phyloP scores from a whole-genome alignment of 64 coral and sea anemone species.

The Porites lutea region DNA sequence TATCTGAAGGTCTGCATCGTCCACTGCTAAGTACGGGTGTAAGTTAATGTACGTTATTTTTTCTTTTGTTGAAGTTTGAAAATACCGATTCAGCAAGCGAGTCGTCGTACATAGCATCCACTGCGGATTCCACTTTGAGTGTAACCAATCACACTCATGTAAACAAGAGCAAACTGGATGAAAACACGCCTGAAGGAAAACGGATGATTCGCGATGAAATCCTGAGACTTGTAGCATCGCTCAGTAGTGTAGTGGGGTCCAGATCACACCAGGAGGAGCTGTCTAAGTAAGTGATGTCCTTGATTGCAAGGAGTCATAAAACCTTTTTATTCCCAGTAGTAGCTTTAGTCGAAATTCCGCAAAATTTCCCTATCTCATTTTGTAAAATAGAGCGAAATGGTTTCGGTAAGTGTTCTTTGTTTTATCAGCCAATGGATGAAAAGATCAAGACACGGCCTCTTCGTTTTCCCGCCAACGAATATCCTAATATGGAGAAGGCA shows the following conservation, averaged over 20 bases:
- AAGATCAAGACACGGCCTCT: too few relatives aligned
- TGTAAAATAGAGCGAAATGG: too few relatives aligned
- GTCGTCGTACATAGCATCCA: constrained; percentile 34
- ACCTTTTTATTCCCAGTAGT: not conserved
- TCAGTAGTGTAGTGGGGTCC: constrained; percentile 95
- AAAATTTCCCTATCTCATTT: too few relatives aligned
- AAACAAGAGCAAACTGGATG: constrained; percentile 65
- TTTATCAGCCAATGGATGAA: too few relatives aligned
- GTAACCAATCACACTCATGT: constrained; percentile 20
- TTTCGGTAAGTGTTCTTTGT: too few relatives aligned
- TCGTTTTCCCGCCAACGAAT: too few relatives aligned
- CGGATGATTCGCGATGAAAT: constrained; percentile 77
- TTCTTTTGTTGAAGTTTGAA: constrained; percentile 1
- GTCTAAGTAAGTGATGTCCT: constrained; percentile 70
- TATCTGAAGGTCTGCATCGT: too few relatives aligned
- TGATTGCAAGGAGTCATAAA: not conserved
- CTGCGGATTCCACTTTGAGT: constrained; percentile 39
- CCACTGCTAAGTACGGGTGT: too few relatives aligned
- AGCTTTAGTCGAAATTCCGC: too few relatives aligned
- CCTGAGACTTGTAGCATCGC: constrained; percentile 74
- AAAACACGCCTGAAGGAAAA: constrained; percentile 64
- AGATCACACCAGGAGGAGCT: constrained; percentile 90
- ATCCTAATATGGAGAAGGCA: too few relatives aligned
- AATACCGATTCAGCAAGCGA: constrained; percentile 20
- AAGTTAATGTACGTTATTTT: not conserved